These are phyloP conservation scores for Apamea anceps DNA, from an alignment of 2,888 invertebrate genomes.

Conservation along the genomic window DNA sequence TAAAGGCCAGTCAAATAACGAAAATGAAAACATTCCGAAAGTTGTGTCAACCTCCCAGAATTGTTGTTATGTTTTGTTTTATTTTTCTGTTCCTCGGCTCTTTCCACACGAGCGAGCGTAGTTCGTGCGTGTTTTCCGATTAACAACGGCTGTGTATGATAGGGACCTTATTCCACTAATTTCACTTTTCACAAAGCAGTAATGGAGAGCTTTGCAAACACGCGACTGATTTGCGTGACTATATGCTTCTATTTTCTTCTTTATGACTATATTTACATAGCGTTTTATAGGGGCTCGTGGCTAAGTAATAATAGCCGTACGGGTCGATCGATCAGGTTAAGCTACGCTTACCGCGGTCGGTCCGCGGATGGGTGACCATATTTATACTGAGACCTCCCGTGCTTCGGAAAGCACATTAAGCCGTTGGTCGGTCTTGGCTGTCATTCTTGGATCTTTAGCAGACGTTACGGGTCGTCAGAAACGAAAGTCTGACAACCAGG, in stretches of 20 bases:
- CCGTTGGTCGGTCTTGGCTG: neutral
- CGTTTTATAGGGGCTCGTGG: neutral
- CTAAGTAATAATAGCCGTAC: neutral
- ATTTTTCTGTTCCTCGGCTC: neutral
- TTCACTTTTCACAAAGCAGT: conserved; percentile 42
- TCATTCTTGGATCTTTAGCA: neutral
- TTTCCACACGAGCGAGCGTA: conserved; percentile 12
- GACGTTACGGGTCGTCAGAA: too few relatives aligned
- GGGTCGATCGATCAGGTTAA: neutral
- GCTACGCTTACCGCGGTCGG: neutral
- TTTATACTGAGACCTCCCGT: neutral
- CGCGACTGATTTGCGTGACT: conserved; percentile 49
- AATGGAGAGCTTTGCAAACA: conserved; percentile 33
- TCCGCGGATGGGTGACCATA: neutral
- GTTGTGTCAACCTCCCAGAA: neutral
- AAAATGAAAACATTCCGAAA: neutral
- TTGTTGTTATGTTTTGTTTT: neutral
- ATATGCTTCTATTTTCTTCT: conserved; percentile 2
- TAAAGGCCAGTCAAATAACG: neutral
- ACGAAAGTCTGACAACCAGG: too few relatives aligned
- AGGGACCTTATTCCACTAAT: conserved; percentile 23
- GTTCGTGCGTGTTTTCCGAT: conserved; percentile 20
- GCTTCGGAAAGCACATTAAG: neutral
- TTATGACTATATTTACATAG: conserved; percentile 35
- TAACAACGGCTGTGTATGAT: conserved; percentile 26